phyloP scores from a whole-genome alignment of 1,140 invertebrate genomes.

The Myzus persicae region DNA sequence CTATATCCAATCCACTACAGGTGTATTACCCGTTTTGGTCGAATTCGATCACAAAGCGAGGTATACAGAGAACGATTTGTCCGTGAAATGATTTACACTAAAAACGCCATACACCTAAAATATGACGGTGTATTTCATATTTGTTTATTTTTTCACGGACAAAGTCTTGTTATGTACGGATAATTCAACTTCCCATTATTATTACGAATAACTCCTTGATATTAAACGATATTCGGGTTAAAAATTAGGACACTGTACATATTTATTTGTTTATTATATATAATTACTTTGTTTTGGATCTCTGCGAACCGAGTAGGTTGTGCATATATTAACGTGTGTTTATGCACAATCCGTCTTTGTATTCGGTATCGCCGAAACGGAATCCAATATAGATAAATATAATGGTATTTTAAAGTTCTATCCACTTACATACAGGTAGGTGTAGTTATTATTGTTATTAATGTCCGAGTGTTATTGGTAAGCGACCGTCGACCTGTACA shows the following conservation, averaged over 20 bases:
- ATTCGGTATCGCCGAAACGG: neutral
- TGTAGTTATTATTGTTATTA: neutral
- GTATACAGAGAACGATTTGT: no score
- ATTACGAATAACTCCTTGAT: no score
- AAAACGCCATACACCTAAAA: no score
- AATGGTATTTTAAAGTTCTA: neutral
- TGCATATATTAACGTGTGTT: no score
- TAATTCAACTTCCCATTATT: neutral
- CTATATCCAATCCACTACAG: neutral
- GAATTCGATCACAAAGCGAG: no score
- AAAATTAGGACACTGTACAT: no score
- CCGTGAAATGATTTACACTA: no score
- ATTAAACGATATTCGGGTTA: no score
- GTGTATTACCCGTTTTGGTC: no score
- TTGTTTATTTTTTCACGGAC: neutral
- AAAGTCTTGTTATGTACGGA: accelerated
- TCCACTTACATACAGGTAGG: no score
- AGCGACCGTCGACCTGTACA: neutral
- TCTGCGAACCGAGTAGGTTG: neutral
- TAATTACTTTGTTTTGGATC: neutral
- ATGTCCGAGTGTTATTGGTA: neutral
- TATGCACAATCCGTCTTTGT: neutral
- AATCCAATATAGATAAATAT: neutral
- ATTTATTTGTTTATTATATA: no score
- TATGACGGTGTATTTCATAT: neutral